Percentiles rank a stretch among this genome's conserved stretches.
Conservation (phyloP, 2,888 invertebrate genomes). For the Dynastes hyllus region DNA sequence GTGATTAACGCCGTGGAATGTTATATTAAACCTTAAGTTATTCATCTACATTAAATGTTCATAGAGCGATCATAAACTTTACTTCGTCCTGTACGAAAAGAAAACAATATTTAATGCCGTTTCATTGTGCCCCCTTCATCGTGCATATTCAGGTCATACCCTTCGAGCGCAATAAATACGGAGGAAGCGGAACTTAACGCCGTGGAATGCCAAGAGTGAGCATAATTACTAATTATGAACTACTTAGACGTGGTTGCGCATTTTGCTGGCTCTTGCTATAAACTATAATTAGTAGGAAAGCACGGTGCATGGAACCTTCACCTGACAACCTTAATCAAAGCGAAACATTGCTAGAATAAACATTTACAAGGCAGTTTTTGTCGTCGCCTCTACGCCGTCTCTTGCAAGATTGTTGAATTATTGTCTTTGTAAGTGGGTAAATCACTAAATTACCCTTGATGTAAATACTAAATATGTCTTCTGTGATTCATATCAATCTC, state of each 20-base stretch:
- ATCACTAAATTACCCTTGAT: not conserved
- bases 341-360: not conserved
- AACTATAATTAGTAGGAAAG: slow-evolving; percentile 17
- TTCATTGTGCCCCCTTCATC: too few relatives aligned
- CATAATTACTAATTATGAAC: slow-evolving; percentile 49
- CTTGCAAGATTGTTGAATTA: slow-evolving; percentile 4
- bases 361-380: slow-evolving; percentile 11
- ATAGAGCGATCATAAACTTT: too few relatives aligned
- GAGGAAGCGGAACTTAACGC: slow-evolving; percentile 23
- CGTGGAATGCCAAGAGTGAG: slow-evolving; percentile 33
- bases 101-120: too few relatives aligned
- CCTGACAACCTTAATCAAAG: slow-evolving; percentile 9
- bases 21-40: too few relatives aligned
- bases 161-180: slow-evolving; percentile 5
- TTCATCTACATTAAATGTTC: too few relatives aligned
- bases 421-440: not conserved
- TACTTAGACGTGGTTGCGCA: slow-evolving; percentile 25
- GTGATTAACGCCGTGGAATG: too few relatives aligned
- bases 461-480: not conserved
- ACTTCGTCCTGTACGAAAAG: too few relatives aligned
- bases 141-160: too few relatives aligned
- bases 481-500: not conserved
- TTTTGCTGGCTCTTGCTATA: slow-evolving; percentile 7
- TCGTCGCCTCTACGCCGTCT: not conserved
- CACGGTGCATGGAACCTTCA: slow-evolving; percentile 1